Evolutionary conservation across 2,888 invertebrate genomes (phyloP), one percentile per base, ranked within the genome.

Genomic region (Abrostola triplasia): DNA sequence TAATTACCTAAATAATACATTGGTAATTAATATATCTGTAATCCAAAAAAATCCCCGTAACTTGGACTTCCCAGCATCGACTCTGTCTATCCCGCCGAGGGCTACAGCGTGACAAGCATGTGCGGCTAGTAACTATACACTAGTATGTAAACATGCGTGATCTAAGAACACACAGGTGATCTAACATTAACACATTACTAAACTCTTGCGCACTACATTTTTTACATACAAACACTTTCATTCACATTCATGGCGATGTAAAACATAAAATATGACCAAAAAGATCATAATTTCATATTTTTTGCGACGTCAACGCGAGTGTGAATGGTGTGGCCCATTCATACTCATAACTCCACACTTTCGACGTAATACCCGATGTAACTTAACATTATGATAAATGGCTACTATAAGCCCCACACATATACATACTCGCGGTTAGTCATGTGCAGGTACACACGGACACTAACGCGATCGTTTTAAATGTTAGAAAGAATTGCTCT

Each of bases 281-380:
- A 57, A 67, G 38, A 52, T 62, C 40, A 67, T 63, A 36, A 72
- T 72, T 72, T 72, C 9, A 66, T 59, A 62, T 73, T 67, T 70
- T 73, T 73, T 70, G 55, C 68, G 48, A 42, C 44, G 36, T 11
- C n/a, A 8, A 10, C 36, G 48, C 36, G 52, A 51, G 55, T 62
- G 12, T 62, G 58, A 53, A 59, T 56, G 67, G 49, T 41, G 41
- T 24, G 24, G 41, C 49, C 55, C 68, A 67, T 59, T 67, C 68
- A 56, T 13, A 13, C 13, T 37, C 38, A 24, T 9, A 8, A 44
- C 40, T 40, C n/a, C 10, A 36, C 48, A 12, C 49, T 41, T 36
- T 38, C 36, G 9, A 44, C 41, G 24, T 40, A 36, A 41, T 44
- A 48, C 6, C 24, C 38, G 24, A 47, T 35, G 40, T 9, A 35